Percentiles rank a stretch among this genome's conserved stretches.
Evolutionary conservation across 2,797 vertebrate species (phyloP).

Genomic region (Malacoctenus gilli): DNA sequence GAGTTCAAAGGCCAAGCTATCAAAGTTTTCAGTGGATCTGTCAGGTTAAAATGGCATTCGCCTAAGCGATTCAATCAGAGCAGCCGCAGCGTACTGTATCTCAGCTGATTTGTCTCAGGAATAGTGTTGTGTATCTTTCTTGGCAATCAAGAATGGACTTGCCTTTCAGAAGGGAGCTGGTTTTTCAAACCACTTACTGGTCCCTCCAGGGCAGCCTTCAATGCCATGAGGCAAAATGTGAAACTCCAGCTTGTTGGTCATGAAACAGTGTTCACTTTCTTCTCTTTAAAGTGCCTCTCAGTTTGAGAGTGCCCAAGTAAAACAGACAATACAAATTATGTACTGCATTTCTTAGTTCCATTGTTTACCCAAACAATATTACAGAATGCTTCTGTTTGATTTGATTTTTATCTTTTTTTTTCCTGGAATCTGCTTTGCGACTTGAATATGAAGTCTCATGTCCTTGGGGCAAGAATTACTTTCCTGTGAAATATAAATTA

Average conservation of each 20-base stretch:
- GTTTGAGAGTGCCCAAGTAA: constrained; percentile 12
- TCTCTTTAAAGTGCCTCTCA: constrained; percentile 22
- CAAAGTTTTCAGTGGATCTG: no score
- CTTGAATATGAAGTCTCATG: constrained; percentile 7
- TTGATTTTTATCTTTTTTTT: not conserved
- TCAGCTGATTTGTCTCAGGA: not conserved
- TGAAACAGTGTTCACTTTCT: constrained; percentile 28
- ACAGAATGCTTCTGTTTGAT: constrained; percentile 2
- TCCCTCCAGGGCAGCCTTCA: constrained; percentile 46
- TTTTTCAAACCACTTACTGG: constrained; percentile 44
- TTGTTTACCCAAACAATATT: no score
- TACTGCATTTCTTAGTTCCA: no score
- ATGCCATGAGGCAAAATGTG: constrained; percentile 24
- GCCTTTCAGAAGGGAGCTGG: constrained; percentile 36
- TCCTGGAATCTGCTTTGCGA: not conserved
- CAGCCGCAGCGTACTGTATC: not conserved
- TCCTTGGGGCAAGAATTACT: constrained; percentile 13
- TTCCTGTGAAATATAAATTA: not conserved
- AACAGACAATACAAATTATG: not conserved
- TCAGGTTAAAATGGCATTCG: not conserved
- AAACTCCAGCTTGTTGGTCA: constrained; percentile 31
- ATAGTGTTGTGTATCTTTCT: constrained; percentile 39
- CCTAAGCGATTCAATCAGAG: not conserved
- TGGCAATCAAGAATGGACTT: constrained; percentile 58
- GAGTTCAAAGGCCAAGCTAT: no score